Conservation (phyloP, 2,888 invertebrate genomes). For the Acronicta leporina region DNA sequence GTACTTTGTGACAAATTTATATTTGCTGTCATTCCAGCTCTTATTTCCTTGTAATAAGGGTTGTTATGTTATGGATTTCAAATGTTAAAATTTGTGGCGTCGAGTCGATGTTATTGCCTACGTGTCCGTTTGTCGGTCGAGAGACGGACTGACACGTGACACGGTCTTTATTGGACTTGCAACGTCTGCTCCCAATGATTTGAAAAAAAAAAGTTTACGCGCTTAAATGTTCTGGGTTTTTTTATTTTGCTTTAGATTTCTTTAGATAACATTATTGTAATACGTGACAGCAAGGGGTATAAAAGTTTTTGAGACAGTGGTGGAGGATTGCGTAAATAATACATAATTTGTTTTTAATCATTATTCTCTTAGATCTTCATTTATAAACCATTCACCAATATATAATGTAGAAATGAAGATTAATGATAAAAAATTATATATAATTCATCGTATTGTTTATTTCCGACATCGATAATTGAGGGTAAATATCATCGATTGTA, state of each 20-base stretch:
- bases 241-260: slow-evolving; percentile 19
- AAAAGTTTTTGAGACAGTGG: background rate
- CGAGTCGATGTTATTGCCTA: slow-evolving; percentile 71
- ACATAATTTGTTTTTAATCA: too few relatives aligned
- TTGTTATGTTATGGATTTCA: slow-evolving; percentile 35
- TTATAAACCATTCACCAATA: too few relatives aligned
- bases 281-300: slow-evolving; percentile 17
- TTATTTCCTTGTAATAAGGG: slow-evolving; percentile 31
- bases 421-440: too few relatives aligned
- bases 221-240: slow-evolving; percentile 27
- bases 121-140: slow-evolving; percentile 68
- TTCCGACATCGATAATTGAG: too few relatives aligned
- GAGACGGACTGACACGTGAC: slow-evolving; percentile 65
- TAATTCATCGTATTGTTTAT: too few relatives aligned
- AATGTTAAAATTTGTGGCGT: slow-evolving; percentile 49
- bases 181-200: slow-evolving; percentile 50
- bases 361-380: too few relatives aligned
- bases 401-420: too few relatives aligned
- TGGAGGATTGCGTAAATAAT: too few relatives aligned
- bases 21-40: slow-evolving; percentile 26
- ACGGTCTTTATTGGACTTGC: slow-evolving; percentile 73
- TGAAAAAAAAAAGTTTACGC: slow-evolving; percentile 41
- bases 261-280: slow-evolving; percentile 15
- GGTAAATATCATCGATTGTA: too few relatives aligned
- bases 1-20: slow-evolving; percentile 57